phyloP scores from a whole-genome alignment of 2,888 invertebrate species.

The Morpho achilles region DNA sequence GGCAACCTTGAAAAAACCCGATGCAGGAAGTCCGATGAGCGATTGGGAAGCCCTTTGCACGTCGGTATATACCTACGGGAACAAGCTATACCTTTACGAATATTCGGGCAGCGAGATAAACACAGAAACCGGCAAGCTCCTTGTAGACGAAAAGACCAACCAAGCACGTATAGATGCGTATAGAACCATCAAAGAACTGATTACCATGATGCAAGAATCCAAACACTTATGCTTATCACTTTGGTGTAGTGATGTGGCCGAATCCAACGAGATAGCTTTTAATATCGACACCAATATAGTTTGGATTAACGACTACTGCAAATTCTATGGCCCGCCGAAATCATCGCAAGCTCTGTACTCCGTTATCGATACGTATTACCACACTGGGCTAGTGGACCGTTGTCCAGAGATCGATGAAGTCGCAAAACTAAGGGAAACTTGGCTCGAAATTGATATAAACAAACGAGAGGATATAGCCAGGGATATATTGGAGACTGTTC shows the following conservation, averaged over 20 bases:
- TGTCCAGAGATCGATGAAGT: not conserved
- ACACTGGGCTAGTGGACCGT: not conserved
- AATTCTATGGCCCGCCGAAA: slow-evolving; percentile 38
- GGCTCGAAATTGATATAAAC: not conserved
- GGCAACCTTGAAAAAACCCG: not conserved
- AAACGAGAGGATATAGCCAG: not conserved
- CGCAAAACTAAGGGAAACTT: not conserved
- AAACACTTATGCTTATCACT: slow-evolving; percentile 36
- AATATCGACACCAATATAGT: slow-evolving; percentile 25
- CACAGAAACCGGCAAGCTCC: not conserved
- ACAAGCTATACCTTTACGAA: slow-evolving; percentile 10
- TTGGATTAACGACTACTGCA: slow-evolving; percentile 43
- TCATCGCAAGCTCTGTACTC: slow-evolving; percentile 19
- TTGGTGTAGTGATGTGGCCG: slow-evolving; percentile 42
- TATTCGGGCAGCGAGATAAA: not conserved
- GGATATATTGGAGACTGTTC: not conserved
- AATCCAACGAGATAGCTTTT: slow-evolving; percentile 40
- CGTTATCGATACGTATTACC: not conserved
- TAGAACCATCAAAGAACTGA: slow-evolving; percentile 44
- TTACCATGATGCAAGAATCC: slow-evolving; percentile 33
- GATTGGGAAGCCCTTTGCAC: slow-evolving; percentile 7
- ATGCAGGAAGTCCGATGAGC: not conserved
- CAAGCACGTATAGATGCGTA: slow-evolving; percentile 37
- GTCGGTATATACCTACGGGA: slow-evolving; percentile 20
- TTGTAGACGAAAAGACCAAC: too few relatives aligned